Evolutionary conservation across 2,113 vertebrate genomes (phyloP), one percentile per base, ranked within the genome.

Genomic region (Bombycilla garrulus): DNA sequence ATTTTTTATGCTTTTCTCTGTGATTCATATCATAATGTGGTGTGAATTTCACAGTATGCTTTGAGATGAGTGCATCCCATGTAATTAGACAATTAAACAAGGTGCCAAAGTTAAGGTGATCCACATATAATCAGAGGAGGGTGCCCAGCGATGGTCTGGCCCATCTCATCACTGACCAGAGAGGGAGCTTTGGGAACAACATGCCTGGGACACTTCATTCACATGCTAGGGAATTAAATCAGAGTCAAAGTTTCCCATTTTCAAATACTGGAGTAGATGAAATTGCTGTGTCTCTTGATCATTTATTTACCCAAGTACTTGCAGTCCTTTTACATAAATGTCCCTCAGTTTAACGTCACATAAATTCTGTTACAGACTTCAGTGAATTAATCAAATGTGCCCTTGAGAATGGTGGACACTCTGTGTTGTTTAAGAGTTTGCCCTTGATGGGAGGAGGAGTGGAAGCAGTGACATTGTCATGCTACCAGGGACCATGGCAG

Each of bases 51-150:
- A 20, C 15, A 20, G 15, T 26, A 29, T 45, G 9, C 28, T 57
- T 81, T 0, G 0, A 74, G 24, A 81, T 1, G 0, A 9, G n/a
- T 65, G 36, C 20, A 44, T 77, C 58, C 45, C 28, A 7, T 70
- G 67, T 36, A 48, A 48, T 64, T 29, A 45, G 47, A 57, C 11
- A 22, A 15, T 44, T 80, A 48, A 64, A 23, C 5, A 7, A 83
- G n/a, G 47, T 57, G 26, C 26, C 26, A 16, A 11, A 33, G 25
- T 71, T 88, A 26, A 29, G 10, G 25, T 31, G 15, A 23, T 81
- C 44, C 24, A 35, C 22, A 2, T 40, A 12, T 51, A 31, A 33
- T 48, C 50, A 53, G 22, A 44, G 31, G 11, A 80, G 29, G 11
- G 13, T 70, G 8, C 29, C 25, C 66, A 24, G 15, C 10, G 16